Percentiles rank a stretch among this genome's conserved stretches.
Evolutionary conservation across 2,888 invertebrate genomes (phyloP).

Genomic region (Chaetoderma sp.): DNA sequence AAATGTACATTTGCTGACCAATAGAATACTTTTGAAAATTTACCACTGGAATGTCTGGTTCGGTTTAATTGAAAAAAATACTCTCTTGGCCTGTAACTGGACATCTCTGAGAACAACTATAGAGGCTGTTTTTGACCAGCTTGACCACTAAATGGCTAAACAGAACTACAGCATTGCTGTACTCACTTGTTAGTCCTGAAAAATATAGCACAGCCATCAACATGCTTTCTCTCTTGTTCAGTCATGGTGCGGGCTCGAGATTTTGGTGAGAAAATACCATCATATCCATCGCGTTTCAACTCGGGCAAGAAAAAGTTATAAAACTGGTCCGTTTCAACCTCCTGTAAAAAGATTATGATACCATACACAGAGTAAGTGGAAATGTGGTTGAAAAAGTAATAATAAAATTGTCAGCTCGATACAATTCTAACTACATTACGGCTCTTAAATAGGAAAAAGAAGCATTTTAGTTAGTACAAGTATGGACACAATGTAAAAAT

Average conservation of each 20-base stretch:
- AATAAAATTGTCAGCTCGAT: not conserved
- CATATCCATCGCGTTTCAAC: slow-evolving; percentile 85
- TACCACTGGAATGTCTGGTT: too few species aligned
- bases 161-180: not conserved
- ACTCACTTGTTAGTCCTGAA: slow-evolving; percentile 75
- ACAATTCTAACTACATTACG: not conserved
- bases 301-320: slow-evolving; percentile 96
- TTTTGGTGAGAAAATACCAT: slow-evolving; percentile 97
- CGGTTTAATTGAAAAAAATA: too few species aligned
- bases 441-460: not conserved
- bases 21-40: too few species aligned
- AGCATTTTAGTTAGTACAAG: too few species aligned
- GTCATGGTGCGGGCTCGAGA: slow-evolving; percentile 98
- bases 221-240: slow-evolving; percentile 95
- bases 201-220: slow-evolving; percentile 99
- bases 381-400: not conserved
- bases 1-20: too few species aligned
- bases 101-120: not conserved
- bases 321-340: slow-evolving; percentile 99
- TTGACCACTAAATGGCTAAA: not conserved
- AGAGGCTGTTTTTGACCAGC: not conserved
- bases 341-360: slow-evolving; percentile 77
- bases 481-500: too few species aligned
- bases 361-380: not conserved
- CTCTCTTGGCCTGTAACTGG: too few species aligned